These are phyloP conservation scores for Mamestra configurata DNA, from an alignment of 1,140 invertebrate species.

Conservation along the genomic window DNA sequence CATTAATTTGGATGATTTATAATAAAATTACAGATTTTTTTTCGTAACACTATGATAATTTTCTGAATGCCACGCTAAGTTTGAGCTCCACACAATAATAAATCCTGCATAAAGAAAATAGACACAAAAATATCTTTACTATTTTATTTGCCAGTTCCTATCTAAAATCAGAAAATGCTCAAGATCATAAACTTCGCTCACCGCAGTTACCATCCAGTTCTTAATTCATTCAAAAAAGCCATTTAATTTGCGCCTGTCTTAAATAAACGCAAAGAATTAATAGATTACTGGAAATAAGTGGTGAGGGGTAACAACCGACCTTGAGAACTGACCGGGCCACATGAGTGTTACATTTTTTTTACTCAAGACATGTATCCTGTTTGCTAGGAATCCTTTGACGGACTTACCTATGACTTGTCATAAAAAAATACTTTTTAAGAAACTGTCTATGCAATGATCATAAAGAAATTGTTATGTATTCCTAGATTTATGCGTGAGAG, in stretches of 20 bases:
- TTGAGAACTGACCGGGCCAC: slow-evolving; percentile 43
- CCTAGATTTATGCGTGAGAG: no score
- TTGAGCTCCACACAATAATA: no score
- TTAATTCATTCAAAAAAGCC: slow-evolving; percentile 31
- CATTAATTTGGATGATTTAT: no score
- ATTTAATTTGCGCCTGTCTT: slow-evolving; percentile 34
- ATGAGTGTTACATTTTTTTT: slow-evolving; percentile 52
- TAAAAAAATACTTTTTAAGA: slow-evolving; percentile 19
- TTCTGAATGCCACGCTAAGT: no score
- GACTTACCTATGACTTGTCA: slow-evolving; percentile 34
- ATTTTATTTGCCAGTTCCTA: neutral
- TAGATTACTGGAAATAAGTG: slow-evolving; percentile 47
- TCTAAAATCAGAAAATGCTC: neutral
- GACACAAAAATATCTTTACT: no score
- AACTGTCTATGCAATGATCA: neutral
- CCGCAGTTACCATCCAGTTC: slow-evolving; percentile 9
- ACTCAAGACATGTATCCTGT: slow-evolving; percentile 47
- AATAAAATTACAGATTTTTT: no score
- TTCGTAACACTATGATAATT: no score
- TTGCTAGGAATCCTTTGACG: slow-evolving; percentile 28
- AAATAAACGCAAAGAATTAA: slow-evolving; percentile 36
- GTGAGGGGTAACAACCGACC: slow-evolving; percentile 55
- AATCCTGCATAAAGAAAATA: no score
- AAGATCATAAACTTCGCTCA: slow-evolving; percentile 13
- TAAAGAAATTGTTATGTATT: no score